phyloP scores from a whole-genome alignment of 2,113 vertebrate genomes.

The Erythrocercus mccallii region DNA sequence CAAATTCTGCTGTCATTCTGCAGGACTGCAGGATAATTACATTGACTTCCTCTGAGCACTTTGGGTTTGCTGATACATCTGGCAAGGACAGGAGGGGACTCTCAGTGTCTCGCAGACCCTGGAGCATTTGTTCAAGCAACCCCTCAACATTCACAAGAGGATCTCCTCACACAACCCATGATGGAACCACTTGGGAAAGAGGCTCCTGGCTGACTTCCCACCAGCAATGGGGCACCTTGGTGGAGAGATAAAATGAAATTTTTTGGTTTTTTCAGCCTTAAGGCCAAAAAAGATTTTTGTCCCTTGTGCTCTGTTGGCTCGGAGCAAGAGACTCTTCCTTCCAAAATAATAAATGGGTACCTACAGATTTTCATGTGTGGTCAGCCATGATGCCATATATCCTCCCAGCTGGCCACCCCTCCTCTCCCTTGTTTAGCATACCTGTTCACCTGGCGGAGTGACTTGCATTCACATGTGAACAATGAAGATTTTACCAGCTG shows the following conservation, averaged over 20 bases:
- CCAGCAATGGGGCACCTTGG: neutral
- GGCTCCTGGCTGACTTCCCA: neutral
- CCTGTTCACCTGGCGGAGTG: neutral
- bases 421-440: neutral
- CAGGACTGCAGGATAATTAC: slow-evolving; percentile 3
- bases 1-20: slow-evolving; percentile 16
- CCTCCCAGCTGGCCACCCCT: neutral
- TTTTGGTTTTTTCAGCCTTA: neutral
- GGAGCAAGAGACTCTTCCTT: neutral
- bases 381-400: neutral
- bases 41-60: neutral
- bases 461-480: slow-evolving; percentile 39
- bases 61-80: neutral
- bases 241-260: neutral
- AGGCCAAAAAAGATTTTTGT: neutral
- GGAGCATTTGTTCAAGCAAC: neutral
- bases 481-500: slow-evolving; percentile 55
- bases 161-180: neutral
- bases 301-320: neutral
- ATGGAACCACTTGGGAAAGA: neutral
- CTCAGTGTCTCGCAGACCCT: neutral
- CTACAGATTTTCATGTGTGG: neutral
- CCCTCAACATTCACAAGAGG: neutral
- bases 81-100: neutral
- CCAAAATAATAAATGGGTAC: neutral